phyloP scores from a whole-genome alignment of 2,888 invertebrate genomes.

The Synergus laeviventris region DNA sequence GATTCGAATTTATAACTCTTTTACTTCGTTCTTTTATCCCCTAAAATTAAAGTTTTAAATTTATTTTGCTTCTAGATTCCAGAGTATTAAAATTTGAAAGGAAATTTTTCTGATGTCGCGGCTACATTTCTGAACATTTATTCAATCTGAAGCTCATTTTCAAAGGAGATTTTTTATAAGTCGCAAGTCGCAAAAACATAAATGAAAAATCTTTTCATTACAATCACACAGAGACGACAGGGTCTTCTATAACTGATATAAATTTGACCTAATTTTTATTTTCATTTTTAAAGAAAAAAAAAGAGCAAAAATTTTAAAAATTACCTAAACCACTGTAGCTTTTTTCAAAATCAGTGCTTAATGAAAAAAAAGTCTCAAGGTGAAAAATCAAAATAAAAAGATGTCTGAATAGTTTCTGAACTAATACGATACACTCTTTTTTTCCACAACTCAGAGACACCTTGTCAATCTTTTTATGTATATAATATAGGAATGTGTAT shows the following conservation, averaged over 20 bases:
- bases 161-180: neutral
- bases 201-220: constrained; percentile 3
- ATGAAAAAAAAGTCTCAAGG: too few species aligned
- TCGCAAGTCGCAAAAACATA: neutral
- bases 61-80: neutral
- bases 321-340: too few species aligned
- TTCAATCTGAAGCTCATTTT: constrained; percentile 15
- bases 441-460: too few species aligned
- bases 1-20: neutral
- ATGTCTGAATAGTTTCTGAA: neutral
- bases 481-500: too few species aligned
- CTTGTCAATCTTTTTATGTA: neutral
- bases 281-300: neutral
- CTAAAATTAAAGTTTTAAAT: neutral
- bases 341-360: too few species aligned
- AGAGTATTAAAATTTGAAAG: neutral
- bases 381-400: neutral
- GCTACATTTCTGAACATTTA: constrained; percentile 5
- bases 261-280: constrained; percentile 19
- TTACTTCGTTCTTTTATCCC: neutral
- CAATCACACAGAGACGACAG: neutral
- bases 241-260: neutral
- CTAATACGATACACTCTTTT: too few species aligned
- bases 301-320: neutral
- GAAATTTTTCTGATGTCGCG: neutral